Evolutionary conservation across 2,113 vertebrate species (phyloP), one percentile per base, ranked within the genome.

Genomic region (Gobiocypris rarus): DNA sequence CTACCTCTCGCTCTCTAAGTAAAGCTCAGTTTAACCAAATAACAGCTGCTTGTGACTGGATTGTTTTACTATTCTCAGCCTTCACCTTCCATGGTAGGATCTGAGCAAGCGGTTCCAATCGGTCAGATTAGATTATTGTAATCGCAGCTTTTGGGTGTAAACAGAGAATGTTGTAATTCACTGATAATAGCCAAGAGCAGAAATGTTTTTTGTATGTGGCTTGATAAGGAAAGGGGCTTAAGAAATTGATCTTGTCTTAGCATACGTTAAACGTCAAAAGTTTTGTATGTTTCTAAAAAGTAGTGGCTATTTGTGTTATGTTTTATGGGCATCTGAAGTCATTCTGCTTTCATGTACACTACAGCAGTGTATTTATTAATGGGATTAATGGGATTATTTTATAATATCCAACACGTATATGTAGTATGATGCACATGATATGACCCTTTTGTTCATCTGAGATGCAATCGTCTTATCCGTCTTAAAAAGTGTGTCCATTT

Each of bases 181-280:
- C 45, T 52, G 80, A 69, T 82, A 71, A 52, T 52, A 70, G 48
- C 26, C 43, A 41, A 83, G 14, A 79, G 31, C 28, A 70, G 48
- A 80, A 84, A 61, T 77, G 14, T 9, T 76, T 22, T 54, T 73
- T 74, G 43, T 9, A 79, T 88, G 59, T 80, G 52, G 45, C 81
- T 71, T 59, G 28, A 83, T 81, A 58, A 79, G 59, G 4, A 81
- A 76, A 87, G 70, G 67, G 81, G 67, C 45, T 61, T 75, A 50
- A 58, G 67, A 31, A 61, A 78, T 80, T 43, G 31, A 83, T 58
- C 84, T 81, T 19, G 73, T 74, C 81, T 76, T 15, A 9, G 45
- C 73, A 28, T n/a, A 19, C 8, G 9, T 48, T 26, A 52, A 11
- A 0, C 13, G 5, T 73, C 41, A 73, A 73, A 26, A 41, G 22